Evolutionary conservation across 2,113 vertebrate species (phyloP).

Genomic region (Microcebus ravelobensis): DNA sequence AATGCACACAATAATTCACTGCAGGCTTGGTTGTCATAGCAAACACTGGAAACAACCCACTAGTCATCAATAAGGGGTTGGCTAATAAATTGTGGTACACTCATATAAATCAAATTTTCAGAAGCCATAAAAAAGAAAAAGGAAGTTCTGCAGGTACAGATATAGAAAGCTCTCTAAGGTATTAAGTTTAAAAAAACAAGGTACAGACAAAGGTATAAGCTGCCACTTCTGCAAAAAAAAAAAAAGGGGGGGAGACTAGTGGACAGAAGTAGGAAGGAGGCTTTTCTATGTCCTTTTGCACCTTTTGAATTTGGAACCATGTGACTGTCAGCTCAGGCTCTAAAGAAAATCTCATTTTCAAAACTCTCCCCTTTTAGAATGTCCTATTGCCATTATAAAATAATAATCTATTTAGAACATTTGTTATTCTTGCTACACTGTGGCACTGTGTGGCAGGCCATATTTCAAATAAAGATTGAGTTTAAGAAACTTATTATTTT

Average conservation of each 20-base stretch:
- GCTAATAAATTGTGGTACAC: neutral
- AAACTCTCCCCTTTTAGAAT: neutral
- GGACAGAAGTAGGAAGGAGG: conserved; percentile 6
- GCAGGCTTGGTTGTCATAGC: neutral
- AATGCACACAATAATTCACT: neutral
- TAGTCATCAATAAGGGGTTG: neutral
- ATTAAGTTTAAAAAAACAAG: conserved; percentile 52
- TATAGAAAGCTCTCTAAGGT: neutral
- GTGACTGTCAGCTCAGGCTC: neutral
- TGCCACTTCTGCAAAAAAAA: neutral
- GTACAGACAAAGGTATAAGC: neutral
- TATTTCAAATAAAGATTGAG: conserved; percentile 21
- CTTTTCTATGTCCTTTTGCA: neutral
- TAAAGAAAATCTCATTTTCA: conserved; percentile 15
- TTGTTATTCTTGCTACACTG: neutral
- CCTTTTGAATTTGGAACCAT: conserved; percentile 27
- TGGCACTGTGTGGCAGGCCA: neutral
- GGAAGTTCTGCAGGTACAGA: neutral
- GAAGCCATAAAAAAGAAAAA: conserved; percentile 52
- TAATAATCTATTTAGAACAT: conserved; percentile 21
- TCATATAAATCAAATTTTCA: conserved; percentile 21
- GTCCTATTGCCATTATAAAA: conserved; percentile 35
- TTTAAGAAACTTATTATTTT: conserved; percentile 51
- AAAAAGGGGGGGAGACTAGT: neutral
- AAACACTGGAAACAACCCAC: conserved; percentile 30